phyloP scores from a whole-genome alignment of 2,797 vertebrate genomes.

The Sebastiscus albofasciatus region DNA sequence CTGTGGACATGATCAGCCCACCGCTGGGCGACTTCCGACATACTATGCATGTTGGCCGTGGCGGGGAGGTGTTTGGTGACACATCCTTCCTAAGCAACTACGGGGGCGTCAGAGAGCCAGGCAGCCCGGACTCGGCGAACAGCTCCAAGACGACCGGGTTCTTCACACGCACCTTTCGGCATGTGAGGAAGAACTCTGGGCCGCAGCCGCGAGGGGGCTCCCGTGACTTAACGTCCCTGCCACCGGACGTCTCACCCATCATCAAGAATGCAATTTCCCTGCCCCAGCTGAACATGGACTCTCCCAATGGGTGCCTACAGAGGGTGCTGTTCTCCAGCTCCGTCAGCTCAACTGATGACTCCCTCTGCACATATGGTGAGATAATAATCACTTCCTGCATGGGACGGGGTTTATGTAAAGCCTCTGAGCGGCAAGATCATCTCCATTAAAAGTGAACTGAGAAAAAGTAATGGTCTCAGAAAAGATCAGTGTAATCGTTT shows the following conservation, averaged over 20 bases:
- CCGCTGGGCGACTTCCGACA: slow-evolving; percentile 96
- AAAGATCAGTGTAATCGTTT: slow-evolving; percentile 1
- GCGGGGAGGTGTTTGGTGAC: slow-evolving; percentile 94
- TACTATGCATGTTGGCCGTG: slow-evolving; percentile 96
- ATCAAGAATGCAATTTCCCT: slow-evolving; percentile 95
- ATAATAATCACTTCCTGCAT: slow-evolving; percentile 30
- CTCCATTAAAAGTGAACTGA: slow-evolving; percentile 38
- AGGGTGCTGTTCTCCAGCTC: slow-evolving; percentile 85
- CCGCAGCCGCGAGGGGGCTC: slow-evolving; percentile 59
- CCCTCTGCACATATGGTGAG: slow-evolving; percentile 88
- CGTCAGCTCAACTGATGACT: slow-evolving; percentile 80
- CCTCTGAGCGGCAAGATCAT: slow-evolving; percentile 40
- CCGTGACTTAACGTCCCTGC: slow-evolving; percentile 81
- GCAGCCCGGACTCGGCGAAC: slow-evolving; percentile 69
- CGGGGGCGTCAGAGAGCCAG: slow-evolving; percentile 74
- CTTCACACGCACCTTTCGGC: slow-evolving; percentile 88
- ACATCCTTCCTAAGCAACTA: slow-evolving; percentile 96
- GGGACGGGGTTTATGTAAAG: slow-evolving; percentile 12
- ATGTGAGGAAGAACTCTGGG: slow-evolving; percentile 81
- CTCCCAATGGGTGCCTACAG: slow-evolving; percentile 72
- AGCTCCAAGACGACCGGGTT: slow-evolving; percentile 81
- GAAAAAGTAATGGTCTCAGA: not conserved
- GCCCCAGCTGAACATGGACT: slow-evolving; percentile 90
- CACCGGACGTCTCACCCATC: slow-evolving; percentile 91
- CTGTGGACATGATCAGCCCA: slow-evolving; percentile 94